These are phyloP conservation scores for Pogonomyrmex californicus DNA, from an alignment of 1,140 invertebrate genomes.

Conservation along the genomic window DNA sequence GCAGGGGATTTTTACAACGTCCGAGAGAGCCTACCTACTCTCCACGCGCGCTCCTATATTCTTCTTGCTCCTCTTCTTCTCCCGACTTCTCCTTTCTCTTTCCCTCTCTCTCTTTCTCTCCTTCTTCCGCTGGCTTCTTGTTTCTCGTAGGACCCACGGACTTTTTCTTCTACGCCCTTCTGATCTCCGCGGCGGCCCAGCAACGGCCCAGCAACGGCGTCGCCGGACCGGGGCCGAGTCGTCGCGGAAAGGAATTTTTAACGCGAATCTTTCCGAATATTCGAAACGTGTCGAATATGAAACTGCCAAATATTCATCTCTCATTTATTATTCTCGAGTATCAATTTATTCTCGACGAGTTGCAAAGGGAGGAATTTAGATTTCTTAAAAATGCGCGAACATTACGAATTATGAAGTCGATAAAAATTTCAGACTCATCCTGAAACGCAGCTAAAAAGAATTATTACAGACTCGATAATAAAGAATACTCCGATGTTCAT, in stretches of 20 bases:
- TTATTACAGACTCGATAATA: no score
- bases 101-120: slow-evolving; percentile 54
- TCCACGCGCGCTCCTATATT: slow-evolving; percentile 62
- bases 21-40: slow-evolving; percentile 75
- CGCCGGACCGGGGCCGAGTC: slow-evolving; percentile 62
- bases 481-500: no score
- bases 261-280: slow-evolving; percentile 16
- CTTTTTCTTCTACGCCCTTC: slow-evolving; percentile 74
- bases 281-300: background rate
- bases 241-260: slow-evolving; percentile 37
- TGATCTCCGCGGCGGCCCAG: slow-evolving; percentile 68
- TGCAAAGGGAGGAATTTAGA: no score
- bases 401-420: no score
- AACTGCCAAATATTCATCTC: background rate
- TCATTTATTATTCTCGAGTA: background rate
- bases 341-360: no score
- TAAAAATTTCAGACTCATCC: no score
- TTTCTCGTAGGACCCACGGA: slow-evolving; percentile 71
- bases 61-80: slow-evolving; percentile 67
- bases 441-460: no score
- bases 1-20: slow-evolving; percentile 80
- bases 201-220: slow-evolving; percentile 78
- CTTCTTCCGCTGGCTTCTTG: slow-evolving; percentile 68
- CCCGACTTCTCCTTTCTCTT: slow-evolving; percentile 33
- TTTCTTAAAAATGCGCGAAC: no score